Conservation (phyloP, 2,113 vertebrate species). For the Columba janthina region DNA sequence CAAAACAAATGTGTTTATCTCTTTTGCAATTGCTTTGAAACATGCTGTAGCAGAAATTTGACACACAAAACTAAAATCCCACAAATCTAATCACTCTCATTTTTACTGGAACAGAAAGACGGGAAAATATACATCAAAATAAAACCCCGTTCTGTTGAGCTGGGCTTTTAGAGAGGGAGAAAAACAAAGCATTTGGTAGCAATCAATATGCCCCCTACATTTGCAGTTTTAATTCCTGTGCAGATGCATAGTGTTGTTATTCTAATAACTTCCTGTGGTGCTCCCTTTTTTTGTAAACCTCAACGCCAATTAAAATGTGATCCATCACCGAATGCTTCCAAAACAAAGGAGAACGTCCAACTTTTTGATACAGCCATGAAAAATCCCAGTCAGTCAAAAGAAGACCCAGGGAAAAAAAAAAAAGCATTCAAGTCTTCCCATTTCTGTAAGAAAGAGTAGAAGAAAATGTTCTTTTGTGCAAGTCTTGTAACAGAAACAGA, state of each 20-base stretch:
- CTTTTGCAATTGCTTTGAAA: background rate
- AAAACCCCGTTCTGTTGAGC: background rate
- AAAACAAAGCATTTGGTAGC: constrained; percentile 51
- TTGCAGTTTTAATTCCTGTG: constrained; percentile 44
- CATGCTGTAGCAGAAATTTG: background rate
- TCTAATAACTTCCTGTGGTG: constrained; percentile 67
- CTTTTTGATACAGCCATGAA: constrained; percentile 43
- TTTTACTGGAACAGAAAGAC: background rate
- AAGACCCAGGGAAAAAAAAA: background rate
- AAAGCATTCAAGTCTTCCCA: background rate
- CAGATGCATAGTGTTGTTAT: constrained; percentile 63
- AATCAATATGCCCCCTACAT: constrained; percentile 48
- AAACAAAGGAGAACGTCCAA: constrained; percentile 49
- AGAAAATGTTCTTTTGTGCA: constrained; percentile 48
- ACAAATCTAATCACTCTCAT: background rate
- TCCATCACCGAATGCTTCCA: constrained; percentile 43
- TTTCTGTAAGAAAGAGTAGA: background rate
- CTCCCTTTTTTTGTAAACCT: constrained; percentile 63
- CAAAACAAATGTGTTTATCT: constrained; percentile 45
- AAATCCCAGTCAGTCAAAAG: constrained; percentile 23
- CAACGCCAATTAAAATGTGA: constrained; percentile 68
- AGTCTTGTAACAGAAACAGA: background rate
- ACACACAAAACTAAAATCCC: background rate
- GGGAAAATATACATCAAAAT: background rate
- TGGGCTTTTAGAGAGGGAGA: background rate